Base-by-base conservation (phyloP, 30 jellyfish, hydroid and myxozoan genomes). In the Hydractinia echinata region DNA sequence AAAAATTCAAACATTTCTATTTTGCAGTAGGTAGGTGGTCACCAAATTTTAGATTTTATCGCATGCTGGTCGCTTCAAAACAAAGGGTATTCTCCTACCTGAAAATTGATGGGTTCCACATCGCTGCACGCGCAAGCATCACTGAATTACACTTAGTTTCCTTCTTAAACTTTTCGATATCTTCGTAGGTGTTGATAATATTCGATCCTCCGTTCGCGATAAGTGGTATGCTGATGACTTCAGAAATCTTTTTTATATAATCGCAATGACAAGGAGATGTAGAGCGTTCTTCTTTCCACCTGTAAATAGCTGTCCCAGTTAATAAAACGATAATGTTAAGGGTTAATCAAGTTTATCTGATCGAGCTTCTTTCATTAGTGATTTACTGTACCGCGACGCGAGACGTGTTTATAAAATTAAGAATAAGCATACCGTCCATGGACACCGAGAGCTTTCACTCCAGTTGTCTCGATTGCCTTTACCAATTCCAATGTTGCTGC, bases 141-240 rank as follows among this genome's bases (percentile, higher is more conserved):
- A 94, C 97, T 9, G 99, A 94, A 21, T 96, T 74, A 71, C 90
- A 81, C 9, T 89, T 85, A 8, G 97, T 73, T 67, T 52, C 67
- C 10, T 78, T 61, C 83, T 73, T 84, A 55, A 94, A 94, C 48
- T 56, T 64, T 39, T 54, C 94, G 0, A 88, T 76, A 55, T 94
- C 96, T 11, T 66, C 83, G 53, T 39, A 87, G 6, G 67, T 76
- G 18, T 88, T 88, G 7, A 94, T 84, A 50, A 81, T 89, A n/a
- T 84, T 69, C 9, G 99, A 94, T 0, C 97, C 99, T 10, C 99
- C 99, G 84, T 94, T 94, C 13, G 97, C 99, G 74, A 94, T 94
- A 72, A 94, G 95, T 11, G 97, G 97, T 5, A 88, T 85, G 7
- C 86, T 62, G 51, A 89, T 82, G 4, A 91, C 76, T 54, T 89